Conservation (phyloP, 2,113 vertebrate species). For the Hucho hucho region DNA sequence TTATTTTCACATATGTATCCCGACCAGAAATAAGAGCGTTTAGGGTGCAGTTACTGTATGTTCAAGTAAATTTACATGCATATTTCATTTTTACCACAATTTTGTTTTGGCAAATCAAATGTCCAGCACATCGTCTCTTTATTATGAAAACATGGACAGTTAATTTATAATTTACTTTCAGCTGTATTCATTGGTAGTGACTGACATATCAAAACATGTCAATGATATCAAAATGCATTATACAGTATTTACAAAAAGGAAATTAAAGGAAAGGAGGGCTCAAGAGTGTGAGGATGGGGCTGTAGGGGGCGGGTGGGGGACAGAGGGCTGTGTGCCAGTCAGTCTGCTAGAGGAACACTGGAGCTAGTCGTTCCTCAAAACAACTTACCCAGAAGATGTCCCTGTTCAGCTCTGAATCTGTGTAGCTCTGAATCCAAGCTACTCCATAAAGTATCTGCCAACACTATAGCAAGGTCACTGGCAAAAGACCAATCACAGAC, state of each 20-base stretch:
- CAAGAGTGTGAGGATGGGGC: slow-evolving; percentile 7
- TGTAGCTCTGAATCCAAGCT: slow-evolving; percentile 40
- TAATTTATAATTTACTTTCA: slow-evolving; percentile 78
- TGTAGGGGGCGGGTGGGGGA: slow-evolving; percentile 19
- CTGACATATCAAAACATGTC: slow-evolving; percentile 82
- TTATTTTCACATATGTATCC: not conserved
- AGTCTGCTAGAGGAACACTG: slow-evolving; percentile 32
- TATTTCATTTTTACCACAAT: slow-evolving; percentile 45
- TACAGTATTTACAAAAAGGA: slow-evolving; percentile 78
- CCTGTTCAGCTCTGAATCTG: slow-evolving; percentile 41
- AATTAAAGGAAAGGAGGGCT: slow-evolving; percentile 36
- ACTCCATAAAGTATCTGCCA: slow-evolving; percentile 38
- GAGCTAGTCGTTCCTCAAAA: slow-evolving; percentile 39
- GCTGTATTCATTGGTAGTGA: slow-evolving; percentile 80
- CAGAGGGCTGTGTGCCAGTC: slow-evolving; percentile 49
- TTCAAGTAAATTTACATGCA: slow-evolving; percentile 44
- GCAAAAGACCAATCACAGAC: slow-evolving; percentile 20
- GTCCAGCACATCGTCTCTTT: slow-evolving; percentile 64
- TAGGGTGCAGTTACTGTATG: slow-evolving; percentile 35
- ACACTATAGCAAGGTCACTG: not conserved
- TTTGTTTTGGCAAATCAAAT: slow-evolving; percentile 53
- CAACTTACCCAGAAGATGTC: slow-evolving; percentile 48
- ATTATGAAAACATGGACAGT: slow-evolving; percentile 69
- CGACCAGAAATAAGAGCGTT: slow-evolving; percentile 31
- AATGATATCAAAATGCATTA: slow-evolving; percentile 84